Evolutionary conservation across 1,140 invertebrate genomes (phyloP).

Genomic region (Procambarus virginalis): DNA sequence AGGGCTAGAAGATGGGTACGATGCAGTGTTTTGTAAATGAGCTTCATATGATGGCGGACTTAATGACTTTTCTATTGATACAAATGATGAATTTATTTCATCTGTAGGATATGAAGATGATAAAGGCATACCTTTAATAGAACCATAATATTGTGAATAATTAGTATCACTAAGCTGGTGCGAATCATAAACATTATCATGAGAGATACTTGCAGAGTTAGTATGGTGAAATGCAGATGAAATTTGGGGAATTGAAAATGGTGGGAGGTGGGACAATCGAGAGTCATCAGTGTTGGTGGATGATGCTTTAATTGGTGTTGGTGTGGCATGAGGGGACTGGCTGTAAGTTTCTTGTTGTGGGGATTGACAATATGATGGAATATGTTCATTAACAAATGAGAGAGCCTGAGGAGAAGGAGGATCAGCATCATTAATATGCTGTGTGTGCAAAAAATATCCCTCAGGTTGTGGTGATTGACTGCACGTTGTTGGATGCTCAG

Average conservation of each 20-base stretch:
- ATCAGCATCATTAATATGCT: not conserved
- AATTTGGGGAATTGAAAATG: slow-evolving; percentile 8
- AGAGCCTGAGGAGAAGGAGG: slow-evolving; percentile 16
- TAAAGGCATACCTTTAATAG: not conserved
- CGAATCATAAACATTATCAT: slow-evolving; percentile 8
- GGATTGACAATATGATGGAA: slow-evolving; percentile 18
- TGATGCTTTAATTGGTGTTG: not conserved
- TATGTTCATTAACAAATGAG: not conserved
- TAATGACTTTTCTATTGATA: slow-evolving; percentile 31
- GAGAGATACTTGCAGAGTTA: slow-evolving; percentile 2
- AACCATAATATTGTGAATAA: slow-evolving; percentile 33
- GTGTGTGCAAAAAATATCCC: not conserved
- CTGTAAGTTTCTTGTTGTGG: slow-evolving; percentile 14
- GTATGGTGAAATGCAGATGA: slow-evolving; percentile 9
- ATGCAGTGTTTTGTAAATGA: slow-evolving; percentile 32
- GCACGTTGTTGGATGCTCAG: slow-evolving; percentile 7
- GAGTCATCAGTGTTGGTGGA: not conserved
- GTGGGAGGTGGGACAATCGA: slow-evolving; percentile 10
- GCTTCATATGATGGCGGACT: slow-evolving; percentile 58
- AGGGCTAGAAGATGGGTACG: slow-evolving; percentile 17
- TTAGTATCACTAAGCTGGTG: not conserved
- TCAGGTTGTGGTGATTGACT: slow-evolving; percentile 19
- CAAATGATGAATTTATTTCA: slow-evolving; percentile 18
- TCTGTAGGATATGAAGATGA: slow-evolving; percentile 16
- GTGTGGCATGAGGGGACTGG: slow-evolving; percentile 30